Evolutionary conservation across 2,888 invertebrate species (phyloP), one percentile per base, ranked within the genome.

Genomic region (Iphiclides podalirius): DNA sequence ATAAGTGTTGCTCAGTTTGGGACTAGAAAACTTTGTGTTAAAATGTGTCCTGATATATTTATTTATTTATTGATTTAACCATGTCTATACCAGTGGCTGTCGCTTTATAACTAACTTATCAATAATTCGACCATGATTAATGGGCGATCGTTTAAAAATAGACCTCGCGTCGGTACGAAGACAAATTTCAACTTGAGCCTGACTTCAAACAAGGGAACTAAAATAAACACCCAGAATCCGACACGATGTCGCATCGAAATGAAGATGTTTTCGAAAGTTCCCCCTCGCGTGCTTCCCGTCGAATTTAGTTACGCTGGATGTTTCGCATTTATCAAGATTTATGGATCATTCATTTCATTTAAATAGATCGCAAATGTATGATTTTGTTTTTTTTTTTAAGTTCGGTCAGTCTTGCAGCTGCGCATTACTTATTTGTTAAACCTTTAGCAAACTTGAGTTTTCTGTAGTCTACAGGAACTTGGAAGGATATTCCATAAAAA

Each of bases 321-420:
- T 78, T 75, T 68, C 70, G 70, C 75, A 76, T 84, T 80, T 76
- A 75, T 78, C 72, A 73, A 70, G 75, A 75, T 76, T 74, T 72
- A 79, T 73, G 55, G 61, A 61, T 63, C 59, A 62, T 61, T 67
- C 64, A 57, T 61, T 58, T 61, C 61, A 55, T 69, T 64, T 60
- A 66, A 63, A 70, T 66, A 47, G 52, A 51, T 59, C 57, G 58
- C 51, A 55, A 59, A 56, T 47, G 35, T 47, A 38, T 45, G 15
- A 40, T 42, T 41, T 40, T 51, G 48, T 44, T 41, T 46, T 36
- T 36, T 38, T 52, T 52, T 46, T 48, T 54, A 39, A 47, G 20
- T 6, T 20, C 4, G 3, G 20, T 3, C 20, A 20, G 20, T 20
- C 20, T 4, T 4, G 20, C 3, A 20, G 6, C 20, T 20, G 3